Percentiles rank a stretch among this genome's conserved stretches.
These are phyloP conservation scores for Oreortyx pictus DNA, from an alignment of 2,797 vertebrate species.

Conservation along the genomic window DNA sequence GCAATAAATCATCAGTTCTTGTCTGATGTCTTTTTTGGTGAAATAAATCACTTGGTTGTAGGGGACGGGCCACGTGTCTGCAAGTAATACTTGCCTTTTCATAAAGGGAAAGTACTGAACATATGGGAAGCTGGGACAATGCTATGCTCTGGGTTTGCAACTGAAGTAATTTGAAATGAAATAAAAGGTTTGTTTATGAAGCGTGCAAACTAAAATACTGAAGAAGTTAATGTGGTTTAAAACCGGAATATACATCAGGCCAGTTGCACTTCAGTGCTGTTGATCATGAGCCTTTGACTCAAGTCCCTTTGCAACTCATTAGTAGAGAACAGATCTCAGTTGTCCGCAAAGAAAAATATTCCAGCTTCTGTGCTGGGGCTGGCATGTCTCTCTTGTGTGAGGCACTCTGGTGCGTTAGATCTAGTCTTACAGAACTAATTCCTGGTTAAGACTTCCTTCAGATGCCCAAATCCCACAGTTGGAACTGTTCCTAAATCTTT, in stretches of 20 bases:
- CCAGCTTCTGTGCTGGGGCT: not conserved
- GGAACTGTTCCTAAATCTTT: not conserved
- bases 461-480: not conserved
- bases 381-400: not conserved
- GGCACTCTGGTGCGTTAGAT: not conserved
- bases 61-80: not conserved
- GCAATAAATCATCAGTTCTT: slow-evolving; percentile 35
- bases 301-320: not conserved
- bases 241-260: fast-evolving
- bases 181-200: not conserved
- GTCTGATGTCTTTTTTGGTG: slow-evolving; percentile 17
- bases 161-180: not conserved
- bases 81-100: not conserved
- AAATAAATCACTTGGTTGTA: slow-evolving; percentile 49
- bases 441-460: not conserved
- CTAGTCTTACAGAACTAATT: not conserved
- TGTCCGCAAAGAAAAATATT: not conserved
- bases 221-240: not conserved
- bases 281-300: not conserved
- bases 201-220: not conserved
- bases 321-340: not conserved
- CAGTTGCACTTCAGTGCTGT: not conserved
- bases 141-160: not conserved
- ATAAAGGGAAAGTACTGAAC: not conserved
- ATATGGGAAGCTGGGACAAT: not conserved